phyloP scores from a whole-genome alignment of 2,888 invertebrate genomes.

The Anagyrus pseudococci region DNA sequence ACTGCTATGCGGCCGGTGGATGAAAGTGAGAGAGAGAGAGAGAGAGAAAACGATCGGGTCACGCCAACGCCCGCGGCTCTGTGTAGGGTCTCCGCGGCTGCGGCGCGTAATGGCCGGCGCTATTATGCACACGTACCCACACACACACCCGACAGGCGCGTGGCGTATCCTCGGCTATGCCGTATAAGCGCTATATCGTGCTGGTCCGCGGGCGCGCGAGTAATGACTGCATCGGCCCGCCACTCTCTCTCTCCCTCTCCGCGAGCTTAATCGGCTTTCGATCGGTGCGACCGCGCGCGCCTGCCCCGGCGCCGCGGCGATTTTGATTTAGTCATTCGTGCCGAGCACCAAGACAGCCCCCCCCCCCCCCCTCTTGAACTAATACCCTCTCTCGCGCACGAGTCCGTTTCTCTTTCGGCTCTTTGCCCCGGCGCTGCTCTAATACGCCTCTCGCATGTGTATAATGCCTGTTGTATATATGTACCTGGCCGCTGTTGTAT shows the following conservation, averaged over 20 bases:
- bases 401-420: neutral
- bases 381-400: neutral
- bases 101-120: conserved; percentile 43
- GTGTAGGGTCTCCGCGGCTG: neutral
- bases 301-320: too few species aligned
- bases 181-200: neutral
- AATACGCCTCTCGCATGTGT: too few species aligned
- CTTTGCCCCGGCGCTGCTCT: too few species aligned
- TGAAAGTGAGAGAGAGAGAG: conserved; percentile 5
- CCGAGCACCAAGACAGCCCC: too few species aligned
- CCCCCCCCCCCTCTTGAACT: too few species aligned
- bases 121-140: too few species aligned
- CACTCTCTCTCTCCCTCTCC: neutral
- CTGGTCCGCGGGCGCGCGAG: conserved; percentile 1
- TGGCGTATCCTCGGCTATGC: too few species aligned
- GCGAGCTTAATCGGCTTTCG: conserved; percentile 42
- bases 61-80: conserved; percentile 46
- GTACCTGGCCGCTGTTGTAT: too few species aligned
- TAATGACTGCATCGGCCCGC: conserved; percentile 34
- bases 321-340: conserved; percentile 45
- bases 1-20: too few species aligned
- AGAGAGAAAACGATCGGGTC: conserved; percentile 46
- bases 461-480: too few species aligned
- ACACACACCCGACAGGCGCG: too few species aligned
- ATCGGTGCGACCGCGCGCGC: conserved; percentile 36